Base-by-base conservation (phyloP, 1,140 invertebrate genomes). In the Zaprionus africanus region DNA sequence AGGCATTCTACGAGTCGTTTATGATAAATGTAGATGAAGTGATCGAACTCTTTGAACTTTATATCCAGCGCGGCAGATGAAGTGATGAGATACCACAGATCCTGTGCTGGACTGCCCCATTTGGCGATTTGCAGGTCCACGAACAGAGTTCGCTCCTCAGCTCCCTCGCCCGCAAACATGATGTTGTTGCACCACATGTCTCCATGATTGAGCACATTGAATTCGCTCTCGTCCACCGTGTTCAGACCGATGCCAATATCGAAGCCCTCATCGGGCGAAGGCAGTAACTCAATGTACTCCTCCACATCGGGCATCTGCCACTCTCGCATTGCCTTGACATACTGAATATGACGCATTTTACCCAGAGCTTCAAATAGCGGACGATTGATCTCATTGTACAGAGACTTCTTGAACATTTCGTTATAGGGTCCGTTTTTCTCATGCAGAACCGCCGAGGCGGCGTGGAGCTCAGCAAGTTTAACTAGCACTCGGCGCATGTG, bases 191-290 rank as follows among this genome's bases (percentile, higher is more conserved):
- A 61, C 91, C 91, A 92, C 11, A 93, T 92, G 83, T 96, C 95
- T 2, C 95, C 95, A 61, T 96, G 95, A 78, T 94, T 95, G 7
- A 96, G 85, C 3, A 95, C 95, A 73, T 94, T 93, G 61, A 95
- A 95, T 31, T 94, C 93, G 9, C 93, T 93, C 1, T 93, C 78
- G 9, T 94, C 75, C 5, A 80, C 75, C 11, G 56, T 34, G 24
- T 88, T 82, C 9, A 86, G 1, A 0, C 2, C 2, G 7, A 88
- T 0, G 0, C 70, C 76, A 0, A 12, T 60, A 0, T 90, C 63
- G 36, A 85, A 81, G 6, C 56, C 51, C 11, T 74, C 57, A 5
- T 6, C 1, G 9, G 66, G 15, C 9, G 11, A 22, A 4, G 62
- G 56, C 0, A 53, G n/a, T 0, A 34, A 38, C 0, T 36, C 28